Evolutionary conservation across 2,113 vertebrate species (phyloP).

Genomic region (Tachuris rubrigastra): DNA sequence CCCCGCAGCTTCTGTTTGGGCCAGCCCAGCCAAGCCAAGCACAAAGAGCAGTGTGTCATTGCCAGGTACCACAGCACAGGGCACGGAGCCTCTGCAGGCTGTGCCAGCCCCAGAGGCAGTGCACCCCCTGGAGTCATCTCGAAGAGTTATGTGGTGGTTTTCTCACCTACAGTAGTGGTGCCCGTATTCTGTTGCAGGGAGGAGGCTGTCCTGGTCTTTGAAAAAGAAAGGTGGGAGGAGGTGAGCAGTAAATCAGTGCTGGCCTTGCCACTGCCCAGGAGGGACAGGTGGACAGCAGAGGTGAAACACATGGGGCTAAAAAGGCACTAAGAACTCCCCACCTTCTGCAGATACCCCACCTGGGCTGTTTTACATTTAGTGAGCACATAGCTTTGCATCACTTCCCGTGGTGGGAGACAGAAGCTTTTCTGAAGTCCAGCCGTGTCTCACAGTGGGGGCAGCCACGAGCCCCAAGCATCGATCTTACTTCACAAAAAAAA

Average conservation of each 20-base stretch:
- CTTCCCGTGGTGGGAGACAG: background rate
- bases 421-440: background rate
- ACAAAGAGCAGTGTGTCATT: background rate
- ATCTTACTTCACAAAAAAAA: background rate
- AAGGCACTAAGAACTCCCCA: background rate
- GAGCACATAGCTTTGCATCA: background rate
- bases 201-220: background rate
- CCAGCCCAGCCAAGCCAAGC: background rate
- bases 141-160: fast-evolving
- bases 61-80: fast-evolving
- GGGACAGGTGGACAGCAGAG: background rate
- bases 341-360: background rate
- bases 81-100: background rate
- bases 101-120: background rate
- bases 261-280: fast-evolving
- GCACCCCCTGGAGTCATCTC: background rate
- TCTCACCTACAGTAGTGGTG: background rate
- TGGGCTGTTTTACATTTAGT: fast-evolving
- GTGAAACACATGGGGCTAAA: background rate
- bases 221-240: background rate
- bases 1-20: fast-evolving
- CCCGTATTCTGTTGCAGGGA: background rate
- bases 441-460: fast-evolving
- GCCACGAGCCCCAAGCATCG: background rate
- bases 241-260: background rate